Percentiles rank a stretch among this genome's conserved stretches.
These are phyloP conservation scores for Danionella cerebrum DNA, from an alignment of 2,113 vertebrate genomes.

Conservation along the genomic window DNA sequence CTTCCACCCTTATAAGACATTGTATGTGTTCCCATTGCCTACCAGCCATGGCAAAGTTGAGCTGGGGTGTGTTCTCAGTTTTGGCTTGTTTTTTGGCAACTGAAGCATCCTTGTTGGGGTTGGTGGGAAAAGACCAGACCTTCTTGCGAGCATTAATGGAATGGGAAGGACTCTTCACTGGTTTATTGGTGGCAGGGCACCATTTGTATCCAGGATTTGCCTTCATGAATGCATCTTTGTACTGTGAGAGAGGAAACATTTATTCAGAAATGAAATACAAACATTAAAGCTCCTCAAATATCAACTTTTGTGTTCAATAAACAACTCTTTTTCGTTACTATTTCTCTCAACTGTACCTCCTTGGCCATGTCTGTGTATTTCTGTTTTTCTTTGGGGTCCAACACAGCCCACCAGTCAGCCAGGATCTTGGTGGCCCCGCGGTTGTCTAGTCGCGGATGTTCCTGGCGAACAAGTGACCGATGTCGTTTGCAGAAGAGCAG, in stretches of 20 bases:
- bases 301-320: neutral
- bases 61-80: slow-evolving; percentile 83
- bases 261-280: neutral
- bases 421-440: slow-evolving; percentile 96
- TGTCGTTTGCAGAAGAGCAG: slow-evolving; percentile 97
- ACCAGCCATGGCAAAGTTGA: slow-evolving; percentile 97
- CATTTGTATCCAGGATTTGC: slow-evolving; percentile 98
- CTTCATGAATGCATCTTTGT: slow-evolving; percentile 99
- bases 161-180: slow-evolving; percentile 79
- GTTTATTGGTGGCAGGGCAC: slow-evolving; percentile 96
- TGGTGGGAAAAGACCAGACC: slow-evolving; percentile 81
- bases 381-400: slow-evolving; percentile 96
- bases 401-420: slow-evolving; percentile 97
- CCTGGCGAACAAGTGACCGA: slow-evolving; percentile 90
- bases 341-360: too few relatives aligned
- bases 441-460: slow-evolving; percentile 95
- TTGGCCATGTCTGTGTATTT: slow-evolving; percentile 99
- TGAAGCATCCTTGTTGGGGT: slow-evolving; percentile 76
- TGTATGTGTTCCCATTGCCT: slow-evolving; percentile 47
- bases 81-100: slow-evolving; percentile 78
- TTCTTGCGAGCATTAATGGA: slow-evolving; percentile 82
- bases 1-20: neutral
- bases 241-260: slow-evolving; percentile 62
- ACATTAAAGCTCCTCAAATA: neutral
- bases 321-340: too few relatives aligned